phyloP scores from a whole-genome alignment of 2,113 vertebrate species.

The Bos javanicus region DNA sequence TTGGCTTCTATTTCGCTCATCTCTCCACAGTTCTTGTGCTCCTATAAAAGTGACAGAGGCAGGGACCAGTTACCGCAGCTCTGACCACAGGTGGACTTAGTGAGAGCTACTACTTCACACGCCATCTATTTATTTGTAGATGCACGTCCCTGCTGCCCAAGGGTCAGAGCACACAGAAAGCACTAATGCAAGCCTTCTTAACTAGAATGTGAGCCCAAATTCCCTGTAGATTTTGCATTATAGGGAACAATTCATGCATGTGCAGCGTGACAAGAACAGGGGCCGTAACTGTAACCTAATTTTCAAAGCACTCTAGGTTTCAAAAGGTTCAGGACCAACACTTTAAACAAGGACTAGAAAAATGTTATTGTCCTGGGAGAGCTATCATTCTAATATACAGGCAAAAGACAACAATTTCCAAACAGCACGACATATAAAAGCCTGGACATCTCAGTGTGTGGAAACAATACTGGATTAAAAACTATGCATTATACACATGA shows the following conservation, averaged over 20 bases:
- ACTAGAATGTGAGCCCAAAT: not conserved
- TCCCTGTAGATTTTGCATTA: not conserved
- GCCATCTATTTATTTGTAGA: not conserved
- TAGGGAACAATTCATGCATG: not conserved
- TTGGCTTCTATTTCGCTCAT: conserved; percentile 99
- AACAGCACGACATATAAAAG: not conserved
- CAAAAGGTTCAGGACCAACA: not conserved
- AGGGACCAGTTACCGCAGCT: not conserved
- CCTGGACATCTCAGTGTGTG: not conserved
- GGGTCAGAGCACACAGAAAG: not conserved
- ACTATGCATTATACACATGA: not conserved
- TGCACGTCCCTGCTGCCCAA: not conserved
- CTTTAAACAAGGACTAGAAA: not conserved
- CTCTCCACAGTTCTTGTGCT: conserved; percentile 97
- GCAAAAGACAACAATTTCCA: not conserved
- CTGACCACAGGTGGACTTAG: not conserved
- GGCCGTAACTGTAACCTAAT: not conserved
- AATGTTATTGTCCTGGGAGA: not conserved
- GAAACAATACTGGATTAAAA: not conserved
- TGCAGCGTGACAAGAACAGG: not conserved
- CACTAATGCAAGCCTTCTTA: not conserved
- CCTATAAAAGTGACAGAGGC: conserved; percentile 78
- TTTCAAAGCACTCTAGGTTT: not conserved
- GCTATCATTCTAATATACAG: not conserved
- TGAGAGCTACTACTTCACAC: not conserved